A percentile compares a stretch with the other conserved stretches of the same genome.
These are phyloP conservation scores for Epinephelus cyanopodus DNA, from an alignment of 2,113 vertebrate species.

Conservation along the genomic window DNA sequence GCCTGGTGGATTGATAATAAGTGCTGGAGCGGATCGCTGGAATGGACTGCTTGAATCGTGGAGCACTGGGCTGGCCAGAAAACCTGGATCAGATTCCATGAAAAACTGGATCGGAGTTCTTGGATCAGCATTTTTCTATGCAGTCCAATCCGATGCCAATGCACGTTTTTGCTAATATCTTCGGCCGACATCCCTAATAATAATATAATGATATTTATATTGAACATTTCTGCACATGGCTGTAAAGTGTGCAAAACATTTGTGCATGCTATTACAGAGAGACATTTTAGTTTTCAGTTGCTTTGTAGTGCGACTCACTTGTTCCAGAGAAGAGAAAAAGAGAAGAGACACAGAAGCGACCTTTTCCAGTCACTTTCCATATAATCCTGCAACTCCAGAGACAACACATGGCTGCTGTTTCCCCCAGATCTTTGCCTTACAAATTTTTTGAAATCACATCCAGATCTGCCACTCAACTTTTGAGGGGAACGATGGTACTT, in stretches of 20 bases:
- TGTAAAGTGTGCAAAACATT: neutral
- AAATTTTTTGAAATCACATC: neutral
- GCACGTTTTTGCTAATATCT: no score
- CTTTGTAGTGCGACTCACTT: constrained; percentile 32
- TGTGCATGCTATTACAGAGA: neutral
- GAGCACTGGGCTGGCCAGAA: no score
- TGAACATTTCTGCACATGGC: no score
- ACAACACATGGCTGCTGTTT: neutral
- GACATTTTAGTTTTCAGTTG: neutral
- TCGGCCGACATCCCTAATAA: no score
- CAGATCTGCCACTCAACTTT: neutral
- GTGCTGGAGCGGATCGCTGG: no score
- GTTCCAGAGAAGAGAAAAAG: constrained; percentile 23
- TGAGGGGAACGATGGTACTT: neutral
- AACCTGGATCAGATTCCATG: no score
- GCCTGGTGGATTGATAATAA: no score
- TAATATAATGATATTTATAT: neutral
- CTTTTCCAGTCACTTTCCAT: constrained; percentile 36
- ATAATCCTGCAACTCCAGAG: constrained; percentile 7
- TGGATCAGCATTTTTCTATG: no score
- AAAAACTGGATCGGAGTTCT: no score
- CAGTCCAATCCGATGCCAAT: no score
- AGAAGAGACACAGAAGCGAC: neutral
- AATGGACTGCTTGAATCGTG: no score
- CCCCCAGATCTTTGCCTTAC: no score